Evolutionary conservation across 2,113 vertebrate genomes (phyloP).

Genomic region (Halichoerus grypus): DNA sequence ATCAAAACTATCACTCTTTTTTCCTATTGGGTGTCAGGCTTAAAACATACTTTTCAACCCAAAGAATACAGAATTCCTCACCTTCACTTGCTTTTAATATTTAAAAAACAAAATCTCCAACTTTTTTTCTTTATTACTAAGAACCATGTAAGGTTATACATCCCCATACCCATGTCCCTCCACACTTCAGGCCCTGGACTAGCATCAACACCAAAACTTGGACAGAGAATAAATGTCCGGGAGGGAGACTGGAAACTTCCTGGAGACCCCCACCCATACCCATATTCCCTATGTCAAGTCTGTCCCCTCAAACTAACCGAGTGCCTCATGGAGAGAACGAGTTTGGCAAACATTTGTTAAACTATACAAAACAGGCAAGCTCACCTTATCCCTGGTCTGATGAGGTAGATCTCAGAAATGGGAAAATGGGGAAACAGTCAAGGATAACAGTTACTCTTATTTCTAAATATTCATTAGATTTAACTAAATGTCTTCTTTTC

Average conservation of each 20-base stretch:
- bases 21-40: neutral
- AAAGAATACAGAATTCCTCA: neutral
- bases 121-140: neutral
- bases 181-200: neutral
- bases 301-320: neutral
- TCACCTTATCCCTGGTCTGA: neutral
- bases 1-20: slow-evolving; percentile 14
- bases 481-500: neutral
- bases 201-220: neutral
- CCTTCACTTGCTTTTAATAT: neutral
- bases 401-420: neutral
- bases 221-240: neutral
- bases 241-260: neutral
- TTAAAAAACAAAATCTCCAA: neutral
- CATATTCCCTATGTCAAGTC: neutral
- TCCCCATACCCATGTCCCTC: neutral
- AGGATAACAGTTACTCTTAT: neutral
- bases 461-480: neutral
- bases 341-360: neutral
- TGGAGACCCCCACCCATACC: neutral
- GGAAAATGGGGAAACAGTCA: neutral
- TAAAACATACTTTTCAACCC: neutral
- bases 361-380: neutral
- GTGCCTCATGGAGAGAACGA: neutral
- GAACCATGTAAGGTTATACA: neutral